phyloP scores from a whole-genome alignment of 2,113 vertebrate genomes.

The Protobothrops flavoviridis region DNA sequence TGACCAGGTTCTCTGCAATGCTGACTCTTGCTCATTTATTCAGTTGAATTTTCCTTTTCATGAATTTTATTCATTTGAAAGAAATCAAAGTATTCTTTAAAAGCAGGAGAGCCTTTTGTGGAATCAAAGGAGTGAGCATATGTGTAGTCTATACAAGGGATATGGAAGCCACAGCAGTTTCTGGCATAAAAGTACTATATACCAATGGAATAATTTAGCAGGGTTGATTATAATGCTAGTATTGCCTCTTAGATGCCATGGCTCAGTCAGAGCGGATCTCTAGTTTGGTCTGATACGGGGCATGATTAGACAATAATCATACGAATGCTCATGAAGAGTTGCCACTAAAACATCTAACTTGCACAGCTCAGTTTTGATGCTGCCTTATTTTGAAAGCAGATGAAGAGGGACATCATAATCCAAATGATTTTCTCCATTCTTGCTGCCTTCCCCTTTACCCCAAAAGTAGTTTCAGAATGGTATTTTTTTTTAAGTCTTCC shows the following conservation, averaged over 20 bases:
- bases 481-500: too few relatives aligned
- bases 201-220: neutral
- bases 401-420: too few relatives aligned
- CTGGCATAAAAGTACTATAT: neutral
- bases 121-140: neutral
- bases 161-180: neutral
- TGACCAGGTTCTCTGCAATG: neutral
- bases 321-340: neutral
- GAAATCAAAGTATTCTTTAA: neutral
- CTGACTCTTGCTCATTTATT: neutral
- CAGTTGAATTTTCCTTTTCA: neutral
- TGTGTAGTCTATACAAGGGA: neutral
- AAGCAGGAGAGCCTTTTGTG: slow-evolving; percentile 3
- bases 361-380: neutral
- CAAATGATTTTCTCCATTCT: too few relatives aligned
- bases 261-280: neutral
- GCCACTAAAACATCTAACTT: neutral
- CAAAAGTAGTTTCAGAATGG: too few relatives aligned
- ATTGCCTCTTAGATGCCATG: neutral
- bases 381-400: too few relatives aligned
- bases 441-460: too few relatives aligned
- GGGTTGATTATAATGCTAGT: neutral
- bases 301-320: neutral
- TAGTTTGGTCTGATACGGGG: neutral
- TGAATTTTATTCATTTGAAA: neutral